These are phyloP conservation scores for Diachrysia chrysitis DNA, from an alignment of 2,888 invertebrate species.

Conservation along the genomic window DNA sequence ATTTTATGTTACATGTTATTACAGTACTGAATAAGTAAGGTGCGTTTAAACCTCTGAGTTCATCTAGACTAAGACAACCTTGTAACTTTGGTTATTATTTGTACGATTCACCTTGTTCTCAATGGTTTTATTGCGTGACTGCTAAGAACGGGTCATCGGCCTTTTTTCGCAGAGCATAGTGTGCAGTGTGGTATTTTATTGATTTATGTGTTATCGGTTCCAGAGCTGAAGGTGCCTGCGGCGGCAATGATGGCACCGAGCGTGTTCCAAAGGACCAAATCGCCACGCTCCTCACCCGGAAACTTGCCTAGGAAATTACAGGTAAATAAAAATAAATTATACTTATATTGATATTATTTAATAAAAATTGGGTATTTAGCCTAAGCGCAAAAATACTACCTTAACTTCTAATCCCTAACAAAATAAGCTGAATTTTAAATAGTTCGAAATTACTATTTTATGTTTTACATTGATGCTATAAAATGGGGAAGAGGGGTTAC, in stretches of 20 bases:
- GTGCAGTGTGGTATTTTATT: constrained; percentile 28
- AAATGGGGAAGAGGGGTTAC: not conserved
- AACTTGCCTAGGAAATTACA: constrained; percentile 83
- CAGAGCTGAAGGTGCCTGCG: constrained; percentile 81
- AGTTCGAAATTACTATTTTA: not conserved
- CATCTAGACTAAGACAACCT: constrained; percentile 55
- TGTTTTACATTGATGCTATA: not conserved
- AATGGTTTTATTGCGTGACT: constrained; percentile 66
- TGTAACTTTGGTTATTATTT: constrained; percentile 50
- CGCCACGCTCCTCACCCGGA: constrained; percentile 83
- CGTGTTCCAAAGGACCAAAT: constrained; percentile 87
- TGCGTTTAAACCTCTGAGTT: constrained; percentile 18
- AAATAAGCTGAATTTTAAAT: not conserved
- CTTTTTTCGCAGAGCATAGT: constrained; percentile 36
- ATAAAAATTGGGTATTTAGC: too few species aligned
- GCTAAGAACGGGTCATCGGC: constrained; percentile 53
- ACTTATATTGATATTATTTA: not conserved
- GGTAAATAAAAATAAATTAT: constrained; percentile 63
- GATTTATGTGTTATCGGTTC: constrained; percentile 60
- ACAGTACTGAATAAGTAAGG: constrained; percentile 2
- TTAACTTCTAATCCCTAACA: not conserved
- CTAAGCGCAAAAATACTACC: not conserved
- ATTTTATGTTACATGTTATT: not conserved
- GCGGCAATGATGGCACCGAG: constrained; percentile 90
- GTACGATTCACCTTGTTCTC: constrained; percentile 62